Conservation (phyloP, 2,113 vertebrate genomes). For the Cyprinus carpio region DNA sequence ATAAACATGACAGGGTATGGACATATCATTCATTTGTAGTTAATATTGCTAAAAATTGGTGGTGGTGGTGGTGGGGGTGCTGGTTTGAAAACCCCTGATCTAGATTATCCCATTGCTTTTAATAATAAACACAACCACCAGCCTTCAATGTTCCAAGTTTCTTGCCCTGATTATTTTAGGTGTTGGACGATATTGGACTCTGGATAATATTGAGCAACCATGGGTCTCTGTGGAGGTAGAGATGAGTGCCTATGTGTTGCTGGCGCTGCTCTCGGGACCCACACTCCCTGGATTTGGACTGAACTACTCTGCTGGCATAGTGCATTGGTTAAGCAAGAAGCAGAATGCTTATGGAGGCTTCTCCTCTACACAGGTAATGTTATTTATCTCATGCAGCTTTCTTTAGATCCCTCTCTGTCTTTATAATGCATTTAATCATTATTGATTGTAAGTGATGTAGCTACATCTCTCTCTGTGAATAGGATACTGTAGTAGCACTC, state of each 20-base stretch:
- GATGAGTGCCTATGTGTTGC: conserved; percentile 78
- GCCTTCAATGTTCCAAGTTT: too few relatives aligned
- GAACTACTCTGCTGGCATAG: conserved; percentile 69
- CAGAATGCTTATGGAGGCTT: conserved; percentile 86
- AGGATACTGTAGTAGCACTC: conserved; percentile 88
- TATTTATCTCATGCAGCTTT: not conserved
- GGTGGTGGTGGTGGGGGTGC: too few relatives aligned
- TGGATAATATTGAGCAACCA: conserved; percentile 45
- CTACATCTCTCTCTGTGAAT: conserved; percentile 19
- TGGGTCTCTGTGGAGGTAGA: conserved; percentile 78
- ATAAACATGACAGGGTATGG: too few relatives aligned
- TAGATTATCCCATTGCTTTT: not conserved
- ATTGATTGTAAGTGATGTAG: not conserved
- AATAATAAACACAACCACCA: not conserved
- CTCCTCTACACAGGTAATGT: conserved; percentile 83
- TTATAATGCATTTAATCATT: not conserved
- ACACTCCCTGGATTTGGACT: conserved; percentile 60
- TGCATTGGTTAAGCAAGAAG: conserved; percentile 80
- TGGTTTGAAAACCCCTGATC: not conserved
- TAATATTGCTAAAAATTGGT: too few relatives aligned
- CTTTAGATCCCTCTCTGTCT: not conserved
- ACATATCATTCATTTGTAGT: too few relatives aligned
- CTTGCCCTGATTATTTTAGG: conserved; percentile 64
- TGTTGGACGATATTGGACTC: conserved; percentile 69
- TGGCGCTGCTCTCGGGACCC: conserved; percentile 76